These are phyloP conservation scores for Carabus problematicus DNA, from an alignment of 2,888 invertebrate species.

Conservation along the genomic window DNA sequence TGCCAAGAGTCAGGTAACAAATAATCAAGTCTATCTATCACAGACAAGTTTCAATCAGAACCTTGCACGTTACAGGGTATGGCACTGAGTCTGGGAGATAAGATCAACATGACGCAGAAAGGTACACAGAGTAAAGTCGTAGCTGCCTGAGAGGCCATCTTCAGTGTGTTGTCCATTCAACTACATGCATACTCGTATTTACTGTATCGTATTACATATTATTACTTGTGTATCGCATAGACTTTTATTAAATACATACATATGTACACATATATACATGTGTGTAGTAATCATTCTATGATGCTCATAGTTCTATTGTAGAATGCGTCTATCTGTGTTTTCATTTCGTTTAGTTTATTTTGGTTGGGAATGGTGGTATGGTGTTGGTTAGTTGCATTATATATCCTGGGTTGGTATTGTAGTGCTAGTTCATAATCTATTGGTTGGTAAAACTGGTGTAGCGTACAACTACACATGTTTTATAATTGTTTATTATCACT, in stretches of 20 bases:
- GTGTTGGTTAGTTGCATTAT: too few species aligned
- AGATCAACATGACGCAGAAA: slow-evolving; percentile 94
- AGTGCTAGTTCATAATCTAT: too few species aligned
- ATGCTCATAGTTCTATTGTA: too few species aligned
- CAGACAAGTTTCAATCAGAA: neutral
- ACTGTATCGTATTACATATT: slow-evolving; percentile 7
- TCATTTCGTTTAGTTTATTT: too few species aligned
- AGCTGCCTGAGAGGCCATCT: slow-evolving; percentile 51
- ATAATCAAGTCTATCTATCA: neutral
- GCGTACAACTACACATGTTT: too few species aligned
- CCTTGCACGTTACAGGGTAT: slow-evolving; percentile 77
- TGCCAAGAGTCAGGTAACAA: slow-evolving; percentile 94
- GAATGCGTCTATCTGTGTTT: too few species aligned
- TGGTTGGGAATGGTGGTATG: too few species aligned
- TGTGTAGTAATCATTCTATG: neutral
- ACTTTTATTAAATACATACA: slow-evolving; percentile 22
- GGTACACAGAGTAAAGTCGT: slow-evolving; percentile 62
- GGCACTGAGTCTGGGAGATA: slow-evolving; percentile 98
- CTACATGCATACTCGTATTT: slow-evolving; percentile 17
- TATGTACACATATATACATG: slow-evolving; percentile 2
- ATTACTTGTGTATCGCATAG: slow-evolving; percentile 28
- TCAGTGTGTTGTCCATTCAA: neutral
- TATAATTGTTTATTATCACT: slow-evolving; percentile 12
- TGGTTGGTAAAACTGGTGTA: too few species aligned
- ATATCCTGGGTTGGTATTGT: too few species aligned